Evolutionary conservation across 1,140 invertebrate genomes (phyloP).

Genomic region (Hylyphantes graminicola): DNA sequence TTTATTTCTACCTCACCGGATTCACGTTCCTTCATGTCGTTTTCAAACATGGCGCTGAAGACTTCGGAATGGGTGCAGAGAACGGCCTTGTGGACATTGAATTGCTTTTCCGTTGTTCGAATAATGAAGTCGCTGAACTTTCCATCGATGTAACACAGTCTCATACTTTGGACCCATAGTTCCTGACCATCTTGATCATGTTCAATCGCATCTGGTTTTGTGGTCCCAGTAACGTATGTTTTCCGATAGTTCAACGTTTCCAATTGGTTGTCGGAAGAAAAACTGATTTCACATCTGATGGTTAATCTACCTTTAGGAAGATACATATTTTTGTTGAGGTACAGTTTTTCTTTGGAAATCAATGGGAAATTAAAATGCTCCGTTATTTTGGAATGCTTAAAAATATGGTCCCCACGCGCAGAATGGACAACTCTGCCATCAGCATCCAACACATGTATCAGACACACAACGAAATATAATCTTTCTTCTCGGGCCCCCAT

Average conservation of each 20-base stretch:
- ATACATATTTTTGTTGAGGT: neutral
- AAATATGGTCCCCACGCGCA: too few species aligned
- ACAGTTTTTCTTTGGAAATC: neutral
- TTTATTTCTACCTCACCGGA: neutral
- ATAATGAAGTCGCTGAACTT: slow-evolving; percentile 64
- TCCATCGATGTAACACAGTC: neutral
- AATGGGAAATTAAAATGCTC: neutral
- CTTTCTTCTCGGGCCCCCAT: too few species aligned
- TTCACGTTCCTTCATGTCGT: slow-evolving; percentile 49
- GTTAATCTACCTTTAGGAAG: neutral
- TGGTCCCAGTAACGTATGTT: too few species aligned
- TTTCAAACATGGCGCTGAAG: slow-evolving; percentile 66
- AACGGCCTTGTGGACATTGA: slow-evolving; percentile 66
- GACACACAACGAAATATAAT: too few species aligned
- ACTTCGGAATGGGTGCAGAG: slow-evolving; percentile 66
- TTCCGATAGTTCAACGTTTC: neutral
- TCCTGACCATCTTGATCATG: neutral
- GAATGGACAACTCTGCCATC: too few species aligned
- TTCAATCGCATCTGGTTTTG: too few species aligned
- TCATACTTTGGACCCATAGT: neutral
- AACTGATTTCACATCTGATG: neutral
- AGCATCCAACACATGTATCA: too few species aligned
- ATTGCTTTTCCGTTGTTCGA: slow-evolving; percentile 61
- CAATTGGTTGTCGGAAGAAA: neutral
- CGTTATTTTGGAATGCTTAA: too few species aligned